Evolutionary conservation across 37 sponge, comb jelly and placozoan species (phyloP).

Genomic region (Cladorhizidae sp.): DNA sequence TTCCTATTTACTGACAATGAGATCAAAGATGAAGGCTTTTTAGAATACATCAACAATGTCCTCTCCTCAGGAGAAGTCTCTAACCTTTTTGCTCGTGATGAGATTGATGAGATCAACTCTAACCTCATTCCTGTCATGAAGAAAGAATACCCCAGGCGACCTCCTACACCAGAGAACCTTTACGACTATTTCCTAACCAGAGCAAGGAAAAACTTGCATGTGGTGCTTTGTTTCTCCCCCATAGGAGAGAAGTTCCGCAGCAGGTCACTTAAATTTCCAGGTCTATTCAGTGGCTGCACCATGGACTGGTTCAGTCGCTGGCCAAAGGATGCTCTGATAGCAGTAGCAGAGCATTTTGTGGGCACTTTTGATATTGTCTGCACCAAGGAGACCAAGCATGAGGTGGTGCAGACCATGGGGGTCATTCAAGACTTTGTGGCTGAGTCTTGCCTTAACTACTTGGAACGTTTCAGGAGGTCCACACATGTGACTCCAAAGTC

Average conservation of each 20-base stretch:
- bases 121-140: constrained; percentile 98
- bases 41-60: constrained; percentile 99
- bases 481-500: constrained; percentile 99
- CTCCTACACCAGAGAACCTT: constrained; percentile 98
- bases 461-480: constrained; percentile 91
- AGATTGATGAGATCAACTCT: constrained; percentile 93
- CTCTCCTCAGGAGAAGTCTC: constrained; percentile 99
- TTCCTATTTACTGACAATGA: constrained; percentile 99
- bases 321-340: constrained; percentile 99
- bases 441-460: constrained; percentile 94
- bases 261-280: constrained; percentile 97
- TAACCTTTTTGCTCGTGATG: constrained; percentile 96
- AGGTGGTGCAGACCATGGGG: constrained; percentile 96
- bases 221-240: constrained; percentile 99
- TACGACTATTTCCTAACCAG: constrained; percentile 96
- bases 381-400: constrained; percentile 78
- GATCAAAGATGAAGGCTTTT: constrained; percentile 99
- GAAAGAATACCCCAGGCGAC: constrained; percentile 92
- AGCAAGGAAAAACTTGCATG: constrained; percentile 96
- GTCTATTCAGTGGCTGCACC: constrained; percentile 98
- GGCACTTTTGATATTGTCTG: constrained; percentile 83
- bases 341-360: constrained; percentile 97
- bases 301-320: constrained; percentile 99
- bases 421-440: constrained; percentile 97
- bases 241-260: constrained; percentile 99